These are phyloP conservation scores for Rhabdomys dilectus DNA, from an alignment of 2,113 vertebrate genomes.

Conservation along the genomic window DNA sequence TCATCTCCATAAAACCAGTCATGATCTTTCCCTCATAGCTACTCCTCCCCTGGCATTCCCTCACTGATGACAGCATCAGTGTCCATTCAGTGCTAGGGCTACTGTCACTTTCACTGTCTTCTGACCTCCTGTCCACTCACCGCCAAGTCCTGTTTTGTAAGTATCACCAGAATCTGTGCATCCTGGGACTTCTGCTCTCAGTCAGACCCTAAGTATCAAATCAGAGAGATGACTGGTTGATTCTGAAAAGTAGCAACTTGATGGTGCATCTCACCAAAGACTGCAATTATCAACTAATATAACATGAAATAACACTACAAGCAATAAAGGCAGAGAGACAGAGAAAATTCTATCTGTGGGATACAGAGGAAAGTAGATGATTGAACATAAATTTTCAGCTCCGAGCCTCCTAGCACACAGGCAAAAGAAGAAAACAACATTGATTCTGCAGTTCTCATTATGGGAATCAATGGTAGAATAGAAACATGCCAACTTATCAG, in stretches of 20 bases:
- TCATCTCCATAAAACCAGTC: background rate
- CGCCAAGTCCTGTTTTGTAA: background rate
- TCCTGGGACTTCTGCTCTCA: background rate
- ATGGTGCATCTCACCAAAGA: background rate
- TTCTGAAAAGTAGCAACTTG: constrained; percentile 13
- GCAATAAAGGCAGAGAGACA: background rate
- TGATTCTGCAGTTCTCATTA: background rate
- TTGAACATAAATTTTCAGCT: background rate
- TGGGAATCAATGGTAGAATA: background rate
- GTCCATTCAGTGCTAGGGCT: fast-evolving
- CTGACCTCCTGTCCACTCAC: background rate
- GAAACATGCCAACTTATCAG: background rate
- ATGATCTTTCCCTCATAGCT: background rate
- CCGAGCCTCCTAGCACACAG: background rate
- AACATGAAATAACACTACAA: constrained; percentile 51
- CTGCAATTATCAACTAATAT: background rate
- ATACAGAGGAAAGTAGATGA: constrained; percentile 12
- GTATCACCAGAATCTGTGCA: background rate
- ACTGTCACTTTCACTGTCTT: background rate
- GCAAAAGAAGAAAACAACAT: background rate
- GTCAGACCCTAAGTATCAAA: background rate
- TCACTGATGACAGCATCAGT: background rate
- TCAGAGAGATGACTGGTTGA: background rate
- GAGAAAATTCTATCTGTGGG: background rate
- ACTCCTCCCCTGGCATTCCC: background rate